Evolutionary conservation across 2,888 invertebrate genomes (phyloP), one percentile per base, ranked within the genome.

Genomic region (Meliscaeva auricollis): DNA sequence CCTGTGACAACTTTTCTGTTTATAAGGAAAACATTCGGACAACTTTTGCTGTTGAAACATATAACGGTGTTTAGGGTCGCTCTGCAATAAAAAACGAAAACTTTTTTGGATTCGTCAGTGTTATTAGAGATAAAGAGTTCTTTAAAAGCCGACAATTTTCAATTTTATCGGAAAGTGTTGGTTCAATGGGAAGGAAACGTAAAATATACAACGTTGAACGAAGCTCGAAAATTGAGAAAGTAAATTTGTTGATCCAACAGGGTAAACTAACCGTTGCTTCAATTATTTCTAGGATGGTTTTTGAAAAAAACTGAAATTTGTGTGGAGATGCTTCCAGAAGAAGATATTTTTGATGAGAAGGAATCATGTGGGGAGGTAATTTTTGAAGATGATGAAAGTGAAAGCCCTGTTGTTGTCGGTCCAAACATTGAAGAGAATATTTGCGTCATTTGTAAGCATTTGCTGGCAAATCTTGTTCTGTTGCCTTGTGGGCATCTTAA

Each of bases 281-380:
- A 20, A 22, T 50, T 22, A 8, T 44, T 15, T n/a, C 13, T 2
- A 8, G 41, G 15, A 44, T 44, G 44, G 44, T 44, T n/a, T 44
- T 3, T 44, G 44, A 8, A 38, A 38, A 38, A 38, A 44, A 44
- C 5, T n/a, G n/a, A 15, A 13, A 44, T 44, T n/a, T 50, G 48
- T 50, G 48, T 50, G 3, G 22, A 50, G 9, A 50, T 50, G 48
- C 22, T 50, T 50, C 22, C 20, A 50, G 48, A 50, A 22, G 22
- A 50, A 20, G 22, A 50, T 13, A 50, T 50, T 22, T 50, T 50
- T 50, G 11, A 8, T 5, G 22, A 22, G 11, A 22, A 50, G 15
- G 11, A 20, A 48, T 4, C 48, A 2, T 8, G 48, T 13, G 41
- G 13, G 13, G 3, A 15, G 44, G 11, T 11, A 44, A 13, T 15